These are phyloP conservation scores for Spea multiplicata DNA, from an alignment of 2,113 vertebrate species.

Conservation along the genomic window DNA sequence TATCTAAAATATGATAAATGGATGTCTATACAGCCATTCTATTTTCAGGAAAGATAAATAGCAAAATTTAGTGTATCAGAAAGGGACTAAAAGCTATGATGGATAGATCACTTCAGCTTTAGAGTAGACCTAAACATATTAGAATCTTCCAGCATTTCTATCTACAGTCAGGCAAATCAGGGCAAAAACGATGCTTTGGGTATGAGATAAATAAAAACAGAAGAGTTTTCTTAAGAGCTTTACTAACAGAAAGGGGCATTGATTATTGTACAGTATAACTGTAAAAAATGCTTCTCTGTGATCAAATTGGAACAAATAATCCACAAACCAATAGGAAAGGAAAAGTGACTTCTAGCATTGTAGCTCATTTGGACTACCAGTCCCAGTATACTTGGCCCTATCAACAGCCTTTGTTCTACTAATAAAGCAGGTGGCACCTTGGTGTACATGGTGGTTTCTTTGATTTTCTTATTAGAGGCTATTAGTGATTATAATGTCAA, in stretches of 20 bases:
- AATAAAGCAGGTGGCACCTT: too few species aligned
- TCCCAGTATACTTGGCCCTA: background rate
- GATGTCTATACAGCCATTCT: conserved; percentile 79
- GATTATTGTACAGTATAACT: conserved; percentile 62
- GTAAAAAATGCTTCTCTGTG: conserved; percentile 53
- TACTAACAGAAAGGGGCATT: conserved; percentile 64
- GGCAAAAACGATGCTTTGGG: conserved; percentile 63
- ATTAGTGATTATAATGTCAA: too few species aligned
- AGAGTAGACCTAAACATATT: conserved; percentile 64
- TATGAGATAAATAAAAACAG: conserved; percentile 69
- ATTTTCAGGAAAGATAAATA: conserved; percentile 79
- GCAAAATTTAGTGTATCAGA: conserved; percentile 76
- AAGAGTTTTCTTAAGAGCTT: conserved; percentile 76
- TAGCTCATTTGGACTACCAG: background rate
- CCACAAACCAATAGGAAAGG: background rate
- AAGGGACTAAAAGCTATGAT: conserved; percentile 77
- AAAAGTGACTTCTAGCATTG: background rate
- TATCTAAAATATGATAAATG: conserved; percentile 78
- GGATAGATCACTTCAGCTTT: conserved; percentile 69
- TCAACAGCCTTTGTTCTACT: too few species aligned
- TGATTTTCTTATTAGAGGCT: too few species aligned
- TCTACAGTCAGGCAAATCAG: conserved; percentile 65
- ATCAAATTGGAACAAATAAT: conserved; percentile 39
- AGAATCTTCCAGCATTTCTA: conserved; percentile 68
- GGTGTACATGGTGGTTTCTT: too few species aligned